Evolutionary conservation across 2,113 vertebrate species (phyloP).

Genomic region (Lycaon pictus): DNA sequence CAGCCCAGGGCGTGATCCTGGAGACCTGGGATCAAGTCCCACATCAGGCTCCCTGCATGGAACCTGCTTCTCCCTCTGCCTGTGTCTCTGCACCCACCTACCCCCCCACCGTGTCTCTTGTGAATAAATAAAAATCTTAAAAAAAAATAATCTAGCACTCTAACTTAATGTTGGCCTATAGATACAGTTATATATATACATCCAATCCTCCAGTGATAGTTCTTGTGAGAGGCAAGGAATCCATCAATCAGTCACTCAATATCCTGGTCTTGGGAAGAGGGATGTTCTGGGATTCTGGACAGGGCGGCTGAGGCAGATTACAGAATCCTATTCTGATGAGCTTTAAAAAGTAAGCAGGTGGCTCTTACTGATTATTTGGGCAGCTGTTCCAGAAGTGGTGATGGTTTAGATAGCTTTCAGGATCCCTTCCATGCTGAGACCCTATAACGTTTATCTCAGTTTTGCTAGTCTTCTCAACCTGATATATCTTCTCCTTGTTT

Average conservation of each 20-base stretch:
- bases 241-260: neutral
- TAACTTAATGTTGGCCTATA: neutral
- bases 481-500: neutral
- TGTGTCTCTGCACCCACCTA: rapidly evolving
- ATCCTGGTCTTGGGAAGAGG: neutral
- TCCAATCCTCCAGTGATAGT: neutral
- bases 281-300: neutral
- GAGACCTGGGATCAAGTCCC: no score
- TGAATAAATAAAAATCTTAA: no score
- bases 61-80: no score
- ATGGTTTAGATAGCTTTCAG: neutral
- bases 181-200: neutral
- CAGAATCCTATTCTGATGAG: neutral
- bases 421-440: neutral
- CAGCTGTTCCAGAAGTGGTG: neutral
- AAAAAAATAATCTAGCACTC: neutral
- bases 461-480: neutral
- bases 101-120: no score
- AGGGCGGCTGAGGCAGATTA: neutral
- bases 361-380: neutral
- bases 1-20: no score
- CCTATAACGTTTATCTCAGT: neutral
- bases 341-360: neutral
- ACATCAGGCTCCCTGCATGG: no score
- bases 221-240: neutral